phyloP scores from a whole-genome alignment of 92 coral and sea anemone genomes.

The Phenganax subtilis region DNA sequence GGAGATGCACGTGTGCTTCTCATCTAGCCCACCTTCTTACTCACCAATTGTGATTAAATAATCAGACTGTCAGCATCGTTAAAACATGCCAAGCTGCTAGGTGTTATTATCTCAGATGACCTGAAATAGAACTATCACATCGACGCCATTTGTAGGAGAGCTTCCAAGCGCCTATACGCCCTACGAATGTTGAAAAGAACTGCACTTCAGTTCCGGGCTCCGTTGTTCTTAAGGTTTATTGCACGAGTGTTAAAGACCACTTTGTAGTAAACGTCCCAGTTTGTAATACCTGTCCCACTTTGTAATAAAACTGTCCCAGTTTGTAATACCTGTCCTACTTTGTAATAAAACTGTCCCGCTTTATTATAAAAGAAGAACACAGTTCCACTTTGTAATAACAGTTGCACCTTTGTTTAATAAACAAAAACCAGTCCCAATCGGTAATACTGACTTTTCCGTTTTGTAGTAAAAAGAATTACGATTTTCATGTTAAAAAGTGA shows the following conservation, averaged over 20 bases:
- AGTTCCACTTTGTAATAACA: too few relatives aligned
- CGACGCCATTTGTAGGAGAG: constrained; percentile 3
- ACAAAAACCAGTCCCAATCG: too few relatives aligned
- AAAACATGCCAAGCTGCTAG: constrained; percentile 38
- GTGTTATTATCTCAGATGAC: constrained; percentile 32
- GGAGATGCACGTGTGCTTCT: constrained; percentile 30
- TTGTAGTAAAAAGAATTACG: too few relatives aligned
- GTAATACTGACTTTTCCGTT: too few relatives aligned
- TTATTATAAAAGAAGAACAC: too few relatives aligned
- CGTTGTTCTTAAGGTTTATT: background rate
- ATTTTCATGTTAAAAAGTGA: too few relatives aligned
- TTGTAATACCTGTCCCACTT: too few relatives aligned
- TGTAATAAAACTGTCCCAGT: too few relatives aligned
- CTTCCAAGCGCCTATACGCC: constrained; percentile 5
- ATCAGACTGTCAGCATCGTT: constrained; percentile 29
- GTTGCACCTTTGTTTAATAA: too few relatives aligned
- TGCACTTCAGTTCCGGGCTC: background rate
- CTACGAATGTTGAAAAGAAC: background rate
- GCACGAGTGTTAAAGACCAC: background rate
- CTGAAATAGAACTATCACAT: constrained; percentile 31
- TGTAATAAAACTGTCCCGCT: too few relatives aligned
- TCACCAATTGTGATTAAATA: constrained; percentile 34
- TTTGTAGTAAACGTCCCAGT: too few relatives aligned
- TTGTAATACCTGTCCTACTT: too few relatives aligned
- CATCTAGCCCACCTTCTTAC: constrained; percentile 6